Percentiles rank a stretch among this genome's conserved stretches.
Conservation (phyloP, 2,888 invertebrate species). For the Clistopyga incitator region DNA sequence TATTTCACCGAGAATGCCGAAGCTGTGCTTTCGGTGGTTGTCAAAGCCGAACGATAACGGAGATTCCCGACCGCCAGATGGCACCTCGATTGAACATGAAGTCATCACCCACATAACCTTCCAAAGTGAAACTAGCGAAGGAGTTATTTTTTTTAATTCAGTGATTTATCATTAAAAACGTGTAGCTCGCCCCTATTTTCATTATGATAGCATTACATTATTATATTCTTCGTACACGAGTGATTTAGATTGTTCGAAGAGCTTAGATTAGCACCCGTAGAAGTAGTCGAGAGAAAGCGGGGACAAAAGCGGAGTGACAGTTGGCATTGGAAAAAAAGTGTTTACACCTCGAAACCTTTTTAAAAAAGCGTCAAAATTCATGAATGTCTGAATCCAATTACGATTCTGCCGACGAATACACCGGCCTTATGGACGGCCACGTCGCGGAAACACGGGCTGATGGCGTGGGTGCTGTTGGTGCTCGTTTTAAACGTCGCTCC, state of each 20-base stretch:
- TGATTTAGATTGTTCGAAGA: background rate
- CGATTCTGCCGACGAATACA: conserved; percentile 90
- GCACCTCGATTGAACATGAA: background rate
- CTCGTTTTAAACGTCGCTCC: conserved; percentile 86
- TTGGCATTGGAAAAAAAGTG: conserved; percentile 11
- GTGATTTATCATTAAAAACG: background rate
- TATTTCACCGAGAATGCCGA: conserved; percentile 2
- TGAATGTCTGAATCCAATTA: conserved; percentile 86
- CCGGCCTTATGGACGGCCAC: conserved; percentile 95
- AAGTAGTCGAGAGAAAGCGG: background rate
- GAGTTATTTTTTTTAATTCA: background rate
- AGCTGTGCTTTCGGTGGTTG: background rate
- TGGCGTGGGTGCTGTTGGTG: conserved; percentile 84
- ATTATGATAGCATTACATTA: conserved; percentile 8
- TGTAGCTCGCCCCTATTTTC: background rate
- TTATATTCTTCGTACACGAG: background rate
- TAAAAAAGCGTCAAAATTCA: conserved; percentile 55
- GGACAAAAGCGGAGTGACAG: background rate
- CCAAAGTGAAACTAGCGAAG: no score
- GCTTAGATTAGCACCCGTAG: background rate
- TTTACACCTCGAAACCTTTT: conserved; percentile 21
- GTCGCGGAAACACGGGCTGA: conserved; percentile 88
- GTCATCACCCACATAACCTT: conserved; percentile 17
- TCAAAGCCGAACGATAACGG: background rate
- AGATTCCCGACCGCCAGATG: background rate